Base-by-base conservation (phyloP, 2,797 vertebrate species). In the Melanotaenia boesemani region DNA sequence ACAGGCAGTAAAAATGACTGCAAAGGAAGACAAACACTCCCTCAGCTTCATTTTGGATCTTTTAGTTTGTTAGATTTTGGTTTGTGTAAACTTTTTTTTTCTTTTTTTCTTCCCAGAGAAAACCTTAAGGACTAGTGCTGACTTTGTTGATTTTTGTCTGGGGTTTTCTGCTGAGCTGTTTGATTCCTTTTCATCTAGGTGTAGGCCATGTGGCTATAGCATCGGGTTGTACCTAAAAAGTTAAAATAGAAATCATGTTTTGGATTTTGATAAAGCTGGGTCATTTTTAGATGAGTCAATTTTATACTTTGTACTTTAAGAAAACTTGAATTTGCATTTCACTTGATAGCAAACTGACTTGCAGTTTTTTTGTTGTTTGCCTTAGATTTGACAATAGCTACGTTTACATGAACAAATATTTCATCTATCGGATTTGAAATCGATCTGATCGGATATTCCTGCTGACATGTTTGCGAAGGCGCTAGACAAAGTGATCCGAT, bases 1-100 rank as follows among this genome's bases (percentile, higher is more conserved):
- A 71, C 79, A 83, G 55, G 66, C 86, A 63, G 79, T 88, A 91
- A 91, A 90, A 86, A 70, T 70, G 39, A 70, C 73, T 72, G 67
- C 80, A 80, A 79, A 86, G 50, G 76, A 44, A 79, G 80, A 79
- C 75, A 61, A 66, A 71, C 30, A 18, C 30, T 10, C 80, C 74
- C 67, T 60, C 22, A 65, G 77, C 65, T 77, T 75, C 74, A 48
- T 63, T 72, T 79, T 48, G 26, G 63, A 70, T 75, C 68, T 72
- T 58, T 56, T 57, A 57, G 69, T 76, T 81, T 79, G 57, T 71
- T 83, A 61, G 72, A 10, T 82, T 28, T 85, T 72, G 58, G 66
- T 74, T 72, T 84, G 58, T 76, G 20, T 63, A 8, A 46, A 62
- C 18, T 71, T 73, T 67, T 74, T 11, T 57, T 60, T 39, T 26